Base-by-base conservation (phyloP, 1,140 invertebrate genomes). In the Aphidius gifuensis region DNA sequence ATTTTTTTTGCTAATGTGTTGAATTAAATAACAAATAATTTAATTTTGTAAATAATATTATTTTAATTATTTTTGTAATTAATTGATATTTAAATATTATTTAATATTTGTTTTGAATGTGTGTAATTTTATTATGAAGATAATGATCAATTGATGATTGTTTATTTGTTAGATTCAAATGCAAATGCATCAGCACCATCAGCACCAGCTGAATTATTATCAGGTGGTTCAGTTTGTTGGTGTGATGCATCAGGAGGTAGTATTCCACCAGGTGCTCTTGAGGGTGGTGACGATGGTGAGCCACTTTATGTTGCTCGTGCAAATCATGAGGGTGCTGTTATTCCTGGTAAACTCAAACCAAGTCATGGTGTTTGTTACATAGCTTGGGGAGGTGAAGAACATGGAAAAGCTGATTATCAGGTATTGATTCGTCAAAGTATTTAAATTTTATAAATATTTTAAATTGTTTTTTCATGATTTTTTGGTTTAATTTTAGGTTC, bases 341-440 rank as follows among this genome's bases (percentile, higher is more conserved):
- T 93, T 65, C 91, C 91, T 63, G 92, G 92, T 44, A 94, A 94
- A 78, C 76, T 91, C 6, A 83, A 87, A 47, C 82, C 85, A 0
- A 86, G 86, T 3, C 90, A 93, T 69, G 85, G 86, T 8, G 86
- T 87, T 6, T 86, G 85, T 67, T 94, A 92, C 71, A 74, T 93
- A 1, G 77, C 91, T 11, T 93, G 89, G 88, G 91, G 90, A 8
- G 91, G 91, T 42, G 77, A 75, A 11, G 92, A 94, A 73, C 89
- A 92, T 68, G 85, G 84, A 45, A 88, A 90, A 68, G 66, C 74
- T 16, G 83, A 90, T 55, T 94, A 93, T 71, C 87, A 93, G 81
- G 89, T 91, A 67, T 65, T 64, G 63, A 23, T 38, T 16, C 16
- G 16, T 16, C 16, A 40, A 23, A 23, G 3, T 42, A 42, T 3